Base-by-base conservation (phyloP, 2,113 vertebrate genomes). In the Grus americana region DNA sequence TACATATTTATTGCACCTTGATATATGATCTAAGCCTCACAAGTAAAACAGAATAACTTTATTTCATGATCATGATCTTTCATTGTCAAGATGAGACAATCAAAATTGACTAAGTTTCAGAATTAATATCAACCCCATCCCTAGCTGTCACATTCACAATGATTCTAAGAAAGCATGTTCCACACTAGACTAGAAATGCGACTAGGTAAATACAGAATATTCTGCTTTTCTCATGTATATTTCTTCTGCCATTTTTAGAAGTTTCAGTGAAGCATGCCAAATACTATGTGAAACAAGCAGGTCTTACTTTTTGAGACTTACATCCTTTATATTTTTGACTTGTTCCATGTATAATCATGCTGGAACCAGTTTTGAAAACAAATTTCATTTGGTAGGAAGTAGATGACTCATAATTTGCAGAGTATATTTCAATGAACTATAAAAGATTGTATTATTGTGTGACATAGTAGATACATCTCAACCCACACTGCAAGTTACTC, bases 41-140 rank as follows among this genome's bases (percentile, higher is more conserved):
- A 76, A 68, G 49, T 40, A 73, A 81, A 80, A 61, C 11, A 81
- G 6, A 68, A 18, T 50, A 66, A 75, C 10, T 80, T 83, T 75
- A 70, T 83, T 89, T 88, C 68, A 57, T 50, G 10, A 40, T 55
- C 38, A 54, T 47, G 13, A 78, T 86, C 32, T 79, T 61, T 86
- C 11, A 38, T 72, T 86, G 68, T 79, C 63, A 67, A 83, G 46
- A 63, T 23, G 9, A 95, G 50, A 58, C 19, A 92, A 72, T 59
- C 13, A 40, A 72, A 95, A 88, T 15, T 86, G 58, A 90, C 87
- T 62, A 59, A 24, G 13, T 94, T 95, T 94, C 70, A 92, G 57
- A 50, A 82, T 87, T 94, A 89, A 72, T 90, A 71, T 74, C 47
- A 90, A 26, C 88, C 54, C 34, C 15, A 58, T 36, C 27, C 46